phyloP scores from a whole-genome alignment of 1,140 invertebrate genomes.

The Yoshiicerus persimilis region DNA sequence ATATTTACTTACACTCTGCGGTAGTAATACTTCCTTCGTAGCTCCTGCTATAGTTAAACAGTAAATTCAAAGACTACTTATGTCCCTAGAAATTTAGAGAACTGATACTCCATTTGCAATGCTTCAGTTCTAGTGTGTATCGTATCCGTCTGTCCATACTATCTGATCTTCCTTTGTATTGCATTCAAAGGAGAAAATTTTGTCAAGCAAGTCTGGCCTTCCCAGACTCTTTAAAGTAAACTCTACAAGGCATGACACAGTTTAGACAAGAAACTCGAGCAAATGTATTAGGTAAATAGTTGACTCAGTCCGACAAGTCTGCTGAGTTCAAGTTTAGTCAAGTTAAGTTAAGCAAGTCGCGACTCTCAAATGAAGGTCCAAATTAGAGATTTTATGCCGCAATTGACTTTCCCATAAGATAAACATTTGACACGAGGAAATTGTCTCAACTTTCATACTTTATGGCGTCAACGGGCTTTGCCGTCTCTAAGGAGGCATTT shows the following conservation, averaged over 20 bases:
- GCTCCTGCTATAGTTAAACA: neutral
- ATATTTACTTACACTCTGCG: neutral
- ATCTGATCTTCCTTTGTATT: neutral
- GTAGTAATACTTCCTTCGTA: neutral
- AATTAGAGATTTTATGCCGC: slow-evolving; percentile 5
- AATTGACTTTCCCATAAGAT: neutral
- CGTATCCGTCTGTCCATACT: neutral
- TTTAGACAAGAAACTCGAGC: neutral
- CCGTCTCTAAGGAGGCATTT: neutral
- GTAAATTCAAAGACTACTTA: no score
- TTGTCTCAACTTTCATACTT: neutral
- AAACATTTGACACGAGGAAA: slow-evolving; percentile 9
- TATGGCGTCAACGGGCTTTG: neutral
- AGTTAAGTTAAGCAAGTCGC: neutral
- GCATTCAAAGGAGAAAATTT: neutral
- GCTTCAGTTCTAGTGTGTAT: neutral
- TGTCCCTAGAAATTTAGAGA: neutral
- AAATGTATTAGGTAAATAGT: neutral
- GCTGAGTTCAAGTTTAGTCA: neutral
- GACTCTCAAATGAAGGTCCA: neutral
- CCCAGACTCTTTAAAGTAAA: neutral
- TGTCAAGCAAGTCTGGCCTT: neutral
- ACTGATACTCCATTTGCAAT: neutral
- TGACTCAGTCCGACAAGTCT: neutral
- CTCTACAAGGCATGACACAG: neutral